phyloP scores from a whole-genome alignment of 1,140 invertebrate genomes.

The Bombus fervidus region DNA sequence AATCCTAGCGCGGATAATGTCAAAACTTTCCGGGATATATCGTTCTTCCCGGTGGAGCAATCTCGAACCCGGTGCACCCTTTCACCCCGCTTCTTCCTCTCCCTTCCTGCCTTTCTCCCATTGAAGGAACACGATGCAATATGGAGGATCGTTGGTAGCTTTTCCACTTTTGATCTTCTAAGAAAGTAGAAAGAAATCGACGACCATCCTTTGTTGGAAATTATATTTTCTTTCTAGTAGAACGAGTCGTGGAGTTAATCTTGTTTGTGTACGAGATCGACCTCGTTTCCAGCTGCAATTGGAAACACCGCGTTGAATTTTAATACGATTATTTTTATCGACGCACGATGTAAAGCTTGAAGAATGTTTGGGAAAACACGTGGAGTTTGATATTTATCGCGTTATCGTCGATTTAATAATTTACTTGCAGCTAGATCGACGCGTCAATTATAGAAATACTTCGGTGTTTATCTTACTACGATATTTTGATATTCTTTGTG shows the following conservation, averaged over 20 bases:
- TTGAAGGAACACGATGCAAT: not conserved
- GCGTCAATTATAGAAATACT: too few species aligned
- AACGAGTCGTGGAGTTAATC: not conserved
- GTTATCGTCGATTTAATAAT: too few species aligned
- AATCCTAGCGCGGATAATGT: constrained; percentile 65
- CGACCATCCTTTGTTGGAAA: not conserved
- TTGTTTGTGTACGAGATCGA: not conserved
- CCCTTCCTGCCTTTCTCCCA: not conserved
- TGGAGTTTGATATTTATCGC: too few species aligned
- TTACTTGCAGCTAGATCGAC: too few species aligned
- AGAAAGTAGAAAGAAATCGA: not conserved
- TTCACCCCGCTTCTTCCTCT: too few species aligned
- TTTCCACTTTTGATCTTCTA: not conserved
- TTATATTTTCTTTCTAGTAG: not conserved
- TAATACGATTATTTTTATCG: too few species aligned
- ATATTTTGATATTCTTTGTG: too few species aligned
- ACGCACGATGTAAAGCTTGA: too few species aligned
- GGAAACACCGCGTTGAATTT: too few species aligned
- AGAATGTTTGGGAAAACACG: too few species aligned
- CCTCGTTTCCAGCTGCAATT: not conserved
- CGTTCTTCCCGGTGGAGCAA: constrained; percentile 36
- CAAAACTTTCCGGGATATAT: constrained; percentile 65
- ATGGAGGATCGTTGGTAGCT: not conserved
- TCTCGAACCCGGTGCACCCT: constrained; percentile 8
- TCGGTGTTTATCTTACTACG: too few species aligned